Conservation (phyloP, 2,888 invertebrate genomes). For the Hoplodrina ambigua region DNA sequence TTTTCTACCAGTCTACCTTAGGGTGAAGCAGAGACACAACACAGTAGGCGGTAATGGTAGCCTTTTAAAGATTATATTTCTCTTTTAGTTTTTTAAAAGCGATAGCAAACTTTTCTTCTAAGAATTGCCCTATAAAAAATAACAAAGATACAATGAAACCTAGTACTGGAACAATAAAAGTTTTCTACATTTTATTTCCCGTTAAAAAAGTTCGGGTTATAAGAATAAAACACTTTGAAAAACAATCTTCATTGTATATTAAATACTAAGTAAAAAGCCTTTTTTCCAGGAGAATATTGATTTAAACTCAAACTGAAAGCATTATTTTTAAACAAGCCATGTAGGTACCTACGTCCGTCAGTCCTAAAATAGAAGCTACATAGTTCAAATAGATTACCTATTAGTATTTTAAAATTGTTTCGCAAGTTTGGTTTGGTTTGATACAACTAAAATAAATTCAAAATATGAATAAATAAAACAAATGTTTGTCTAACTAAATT, state of each 20-base stretch:
- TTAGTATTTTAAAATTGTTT: no score
- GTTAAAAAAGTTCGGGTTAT: not conserved
- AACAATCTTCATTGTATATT: not conserved
- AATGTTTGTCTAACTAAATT: not conserved
- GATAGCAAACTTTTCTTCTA: not conserved
- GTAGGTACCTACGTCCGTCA: no score
- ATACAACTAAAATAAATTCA: no score
- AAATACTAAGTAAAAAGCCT: not conserved
- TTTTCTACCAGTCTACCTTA: no score
- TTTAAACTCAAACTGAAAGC: not conserved
- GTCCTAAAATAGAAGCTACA: no score
- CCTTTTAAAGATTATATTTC: no score
- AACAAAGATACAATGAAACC: not conserved
- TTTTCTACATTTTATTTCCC: not conserved
- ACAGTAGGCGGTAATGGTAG: no score
- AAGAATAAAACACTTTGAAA: not conserved
- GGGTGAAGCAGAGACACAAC: no score
- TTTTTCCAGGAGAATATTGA: not conserved
- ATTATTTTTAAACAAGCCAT: not conserved
- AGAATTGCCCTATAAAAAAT: not conserved
- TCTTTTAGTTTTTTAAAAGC: not conserved
- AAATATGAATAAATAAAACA: not conserved
- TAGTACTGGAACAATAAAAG: conserved; percentile 1
- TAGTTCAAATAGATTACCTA: no score
- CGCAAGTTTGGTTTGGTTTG: no score